Percentiles rank a stretch among this genome's conserved stretches.
Conservation (phyloP, 2,797 vertebrate genomes). For the Gambusia yucatana region DNA sequence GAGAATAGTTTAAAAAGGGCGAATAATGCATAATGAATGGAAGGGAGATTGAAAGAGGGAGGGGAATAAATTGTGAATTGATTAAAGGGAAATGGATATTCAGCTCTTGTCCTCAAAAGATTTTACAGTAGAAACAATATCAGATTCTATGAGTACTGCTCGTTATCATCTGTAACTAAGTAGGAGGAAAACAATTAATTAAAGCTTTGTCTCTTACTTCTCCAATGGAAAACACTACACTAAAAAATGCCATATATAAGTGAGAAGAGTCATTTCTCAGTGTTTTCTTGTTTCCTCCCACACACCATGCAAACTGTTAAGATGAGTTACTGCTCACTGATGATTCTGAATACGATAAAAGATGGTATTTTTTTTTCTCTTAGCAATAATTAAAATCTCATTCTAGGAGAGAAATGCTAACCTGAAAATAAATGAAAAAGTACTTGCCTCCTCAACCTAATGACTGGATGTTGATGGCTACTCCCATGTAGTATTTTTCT, state of each 20-base stretch:
- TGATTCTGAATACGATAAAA: not conserved
- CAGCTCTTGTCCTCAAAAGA: slow-evolving; percentile 63
- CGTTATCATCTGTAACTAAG: slow-evolving; percentile 56
- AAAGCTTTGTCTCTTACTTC: slow-evolving; percentile 45
- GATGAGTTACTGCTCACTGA: not conserved
- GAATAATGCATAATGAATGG: slow-evolving; percentile 86
- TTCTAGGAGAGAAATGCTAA: not conserved
- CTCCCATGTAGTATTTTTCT: not conserved
- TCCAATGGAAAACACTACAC: slow-evolving; percentile 55
- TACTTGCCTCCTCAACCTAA: not conserved
- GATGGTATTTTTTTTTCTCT: not conserved
- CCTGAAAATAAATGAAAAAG: not conserved
- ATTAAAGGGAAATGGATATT: slow-evolving; percentile 83
- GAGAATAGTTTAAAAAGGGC: slow-evolving; percentile 84
- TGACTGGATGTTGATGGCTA: not conserved
- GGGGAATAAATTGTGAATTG: slow-evolving; percentile 80
- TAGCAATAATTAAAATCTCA: too few relatives aligned
- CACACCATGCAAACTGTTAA: not conserved
- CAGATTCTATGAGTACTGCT: slow-evolving; percentile 50
- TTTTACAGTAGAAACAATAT: slow-evolving; percentile 73
- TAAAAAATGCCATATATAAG: slow-evolving; percentile 16
- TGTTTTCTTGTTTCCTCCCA: slow-evolving; percentile 15
- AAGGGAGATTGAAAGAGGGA: slow-evolving; percentile 77
- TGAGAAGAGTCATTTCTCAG: not conserved
- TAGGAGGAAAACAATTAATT: slow-evolving; percentile 60